Base-by-base conservation (phyloP, 2,888 invertebrate species). In the Drosophila flavopinicola region DNA sequence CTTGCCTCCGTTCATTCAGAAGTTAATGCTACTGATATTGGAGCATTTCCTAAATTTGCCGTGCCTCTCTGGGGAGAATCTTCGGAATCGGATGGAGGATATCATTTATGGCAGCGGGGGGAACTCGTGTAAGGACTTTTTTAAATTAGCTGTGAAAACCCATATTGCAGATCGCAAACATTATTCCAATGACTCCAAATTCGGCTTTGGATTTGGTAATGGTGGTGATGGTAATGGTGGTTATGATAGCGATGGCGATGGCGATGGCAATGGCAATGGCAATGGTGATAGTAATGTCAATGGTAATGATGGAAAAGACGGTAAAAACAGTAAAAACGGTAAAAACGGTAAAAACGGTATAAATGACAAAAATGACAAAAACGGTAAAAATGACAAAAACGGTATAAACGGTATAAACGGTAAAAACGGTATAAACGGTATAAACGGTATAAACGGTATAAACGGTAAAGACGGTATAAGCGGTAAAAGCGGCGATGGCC, bases 1-100 rank as follows among this genome's bases (percentile, higher is more conserved):
- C 1, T 41, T 75, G 20, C 61, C 75, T 32, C 65, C 75, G 0
- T 58, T 48, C 10, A 63, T 72, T n/a, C 25, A 58, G 1, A 23
- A 59, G 1, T 23, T 75, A 5, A 1, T 76, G 5, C 10, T 66
- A 7, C 25, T 23, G 1, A 72, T 76, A 15, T 6, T 76, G 13
- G 35, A 57, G 0, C 58, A 73, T 6, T 60, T 39, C 29, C 23
- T 76, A 7, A 59, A 66, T 5, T 2, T 44, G 7, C 65, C 75
- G 5, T 44, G 37, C 10, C 33, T 6, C 3, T n/a, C 7, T 5
- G 9, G 20, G 5, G 6, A 5, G 0, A n/a, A 6, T 1, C 10
- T 11, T 5, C 25, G 27, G 0, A 11, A 9, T 30, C 44, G 24
- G 23, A 41, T 5, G 6, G 13, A 13, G 4, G 20, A 49, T 3